A percentile compares a stretch with the other conserved stretches of the same genome.
Evolutionary conservation across 2,113 vertebrate species (phyloP).

Genomic region (Ameiurus melas): DNA sequence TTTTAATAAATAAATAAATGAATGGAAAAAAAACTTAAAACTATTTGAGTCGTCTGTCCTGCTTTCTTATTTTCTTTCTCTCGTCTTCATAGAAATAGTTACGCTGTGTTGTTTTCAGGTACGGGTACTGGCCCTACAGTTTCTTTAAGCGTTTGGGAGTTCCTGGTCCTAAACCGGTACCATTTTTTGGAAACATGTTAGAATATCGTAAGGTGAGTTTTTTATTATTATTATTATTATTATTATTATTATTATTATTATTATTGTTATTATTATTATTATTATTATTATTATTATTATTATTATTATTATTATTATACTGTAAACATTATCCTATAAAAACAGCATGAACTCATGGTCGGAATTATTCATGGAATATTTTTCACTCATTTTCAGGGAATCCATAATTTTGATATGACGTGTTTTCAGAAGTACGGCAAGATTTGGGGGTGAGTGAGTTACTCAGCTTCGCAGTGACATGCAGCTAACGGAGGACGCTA

Average conservation of each 20-base stretch:
- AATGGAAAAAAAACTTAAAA: neutral
- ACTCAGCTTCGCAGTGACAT: neutral
- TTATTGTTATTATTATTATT: no score
- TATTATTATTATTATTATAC: no score
- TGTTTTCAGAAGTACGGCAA: slow-evolving; percentile 74
- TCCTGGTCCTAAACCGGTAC: slow-evolving; percentile 70
- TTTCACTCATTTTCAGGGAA: slow-evolving; percentile 56
- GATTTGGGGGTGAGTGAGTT: slow-evolving; percentile 72
- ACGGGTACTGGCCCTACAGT: slow-evolving; percentile 64
- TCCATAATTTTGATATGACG: slow-evolving; percentile 62
- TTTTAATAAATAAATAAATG: neutral
- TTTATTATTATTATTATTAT: no score
- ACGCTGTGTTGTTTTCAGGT: slow-evolving; percentile 58
- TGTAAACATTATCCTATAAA: neutral
- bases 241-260: no score
- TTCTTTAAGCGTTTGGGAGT: slow-evolving; percentile 74
- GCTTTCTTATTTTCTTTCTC: neutral
- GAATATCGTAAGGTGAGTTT: slow-evolving; percentile 66
- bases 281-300: no score
- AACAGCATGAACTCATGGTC: neutral
- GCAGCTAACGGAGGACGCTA: neutral
- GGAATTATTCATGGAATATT: neutral
- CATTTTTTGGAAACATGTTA: slow-evolving; percentile 70
- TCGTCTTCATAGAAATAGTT: neutral
- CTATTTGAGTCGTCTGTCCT: neutral